Evolutionary conservation across 2,113 vertebrate genomes (phyloP).

Genomic region (Cryptotis parvus): DNA sequence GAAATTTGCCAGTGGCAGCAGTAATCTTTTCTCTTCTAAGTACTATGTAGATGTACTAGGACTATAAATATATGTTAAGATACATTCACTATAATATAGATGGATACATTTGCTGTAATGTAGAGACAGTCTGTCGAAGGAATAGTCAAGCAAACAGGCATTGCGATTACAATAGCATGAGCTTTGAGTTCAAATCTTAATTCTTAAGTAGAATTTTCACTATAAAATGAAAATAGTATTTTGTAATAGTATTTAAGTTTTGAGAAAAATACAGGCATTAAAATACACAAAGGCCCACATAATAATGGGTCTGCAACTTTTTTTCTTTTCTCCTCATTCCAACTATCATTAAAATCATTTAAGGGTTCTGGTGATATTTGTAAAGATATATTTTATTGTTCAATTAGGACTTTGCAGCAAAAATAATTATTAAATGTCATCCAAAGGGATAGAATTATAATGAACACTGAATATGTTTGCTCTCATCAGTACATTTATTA

Average conservation of each 20-base stretch:
- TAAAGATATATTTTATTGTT: background rate
- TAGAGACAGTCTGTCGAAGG: background rate
- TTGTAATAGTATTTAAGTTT: background rate
- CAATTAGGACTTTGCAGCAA: background rate
- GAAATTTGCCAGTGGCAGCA: background rate
- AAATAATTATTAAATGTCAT: background rate
- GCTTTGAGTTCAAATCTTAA: background rate
- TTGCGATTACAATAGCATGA: background rate
- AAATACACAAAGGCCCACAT: background rate
- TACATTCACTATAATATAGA: slow-evolving; percentile 1
- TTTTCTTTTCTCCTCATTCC: background rate
- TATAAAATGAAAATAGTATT: background rate
- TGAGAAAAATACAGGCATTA: background rate
- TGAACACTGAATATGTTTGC: background rate
- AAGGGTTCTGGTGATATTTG: background rate
- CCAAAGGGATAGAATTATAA: background rate
- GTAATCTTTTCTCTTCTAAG: slow-evolving; percentile 7
- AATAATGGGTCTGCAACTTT: background rate
- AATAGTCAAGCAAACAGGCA: background rate
- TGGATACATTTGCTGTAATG: background rate
- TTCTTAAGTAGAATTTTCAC: background rate
- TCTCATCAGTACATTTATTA: background rate
- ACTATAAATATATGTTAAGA: slow-evolving; percentile 39
- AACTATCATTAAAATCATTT: background rate
- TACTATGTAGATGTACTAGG: background rate